Conservation (phyloP, 92 coral and sea anemone genomes). For the Bergia sp. region DNA sequence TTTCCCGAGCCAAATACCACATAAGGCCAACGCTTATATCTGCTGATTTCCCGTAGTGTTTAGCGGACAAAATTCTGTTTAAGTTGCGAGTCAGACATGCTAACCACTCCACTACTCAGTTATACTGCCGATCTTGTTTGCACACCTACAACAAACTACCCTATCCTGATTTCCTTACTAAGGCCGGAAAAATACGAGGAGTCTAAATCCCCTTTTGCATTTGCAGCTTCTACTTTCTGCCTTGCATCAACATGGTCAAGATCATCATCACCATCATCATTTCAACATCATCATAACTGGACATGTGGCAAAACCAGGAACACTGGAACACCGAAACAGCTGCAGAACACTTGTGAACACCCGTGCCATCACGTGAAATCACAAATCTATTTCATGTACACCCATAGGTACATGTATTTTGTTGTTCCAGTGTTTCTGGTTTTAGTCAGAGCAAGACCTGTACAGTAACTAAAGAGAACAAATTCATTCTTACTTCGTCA, state of each 20-base stretch:
- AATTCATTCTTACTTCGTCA: slow-evolving; percentile 72
- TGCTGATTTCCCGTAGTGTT: no score
- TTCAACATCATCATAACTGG: background rate
- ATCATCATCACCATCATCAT: background rate
- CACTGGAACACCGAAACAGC: background rate
- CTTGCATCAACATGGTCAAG: background rate
- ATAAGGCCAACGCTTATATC: no score
- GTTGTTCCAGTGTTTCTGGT: background rate
- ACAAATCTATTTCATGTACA: no score
- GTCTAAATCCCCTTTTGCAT: no score
- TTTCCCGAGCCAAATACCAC: no score
- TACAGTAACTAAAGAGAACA: background rate
- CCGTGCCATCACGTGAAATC: background rate
- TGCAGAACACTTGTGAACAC: background rate
- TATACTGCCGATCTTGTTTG: background rate
- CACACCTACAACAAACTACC: background rate
- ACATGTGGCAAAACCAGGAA: background rate
- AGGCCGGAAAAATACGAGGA: background rate
- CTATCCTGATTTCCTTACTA: background rate
- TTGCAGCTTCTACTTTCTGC: background rate
- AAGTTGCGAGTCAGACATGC: no score
- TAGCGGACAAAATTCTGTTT: no score
- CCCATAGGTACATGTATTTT: no score
- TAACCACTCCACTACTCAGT: no score
- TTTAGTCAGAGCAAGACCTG: background rate